phyloP scores from a whole-genome alignment of 1,140 invertebrate species.

The Holcopasites calliopsidis region DNA sequence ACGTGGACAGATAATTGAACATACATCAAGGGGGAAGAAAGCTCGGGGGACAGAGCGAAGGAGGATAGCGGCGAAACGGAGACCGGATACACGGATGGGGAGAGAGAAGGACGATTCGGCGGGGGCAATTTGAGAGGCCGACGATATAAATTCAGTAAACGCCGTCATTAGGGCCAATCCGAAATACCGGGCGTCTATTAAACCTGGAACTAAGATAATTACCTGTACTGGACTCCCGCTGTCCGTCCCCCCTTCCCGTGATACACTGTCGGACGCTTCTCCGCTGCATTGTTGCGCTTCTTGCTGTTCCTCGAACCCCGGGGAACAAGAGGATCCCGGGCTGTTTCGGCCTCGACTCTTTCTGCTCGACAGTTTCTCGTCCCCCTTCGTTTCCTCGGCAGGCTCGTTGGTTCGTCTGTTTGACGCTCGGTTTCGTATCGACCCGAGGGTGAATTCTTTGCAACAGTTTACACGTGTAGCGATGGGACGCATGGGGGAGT shows the following conservation, averaged over 20 bases:
- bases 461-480: conserved; percentile 16
- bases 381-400: neutral
- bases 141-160: conserved; percentile 78
- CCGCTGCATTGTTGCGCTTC: conserved; percentile 69
- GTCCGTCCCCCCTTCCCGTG: conserved; percentile 8
- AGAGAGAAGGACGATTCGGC: conserved; percentile 60
- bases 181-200: conserved; percentile 78
- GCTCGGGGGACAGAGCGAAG: conserved; percentile 42
- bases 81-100: neutral
- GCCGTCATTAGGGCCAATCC: conserved; percentile 77
- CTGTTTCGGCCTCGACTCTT: neutral
- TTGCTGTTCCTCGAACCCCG: conserved; percentile 29
- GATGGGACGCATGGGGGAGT: neutral
- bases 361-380: too few species aligned
- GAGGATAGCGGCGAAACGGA: conserved; percentile 33
- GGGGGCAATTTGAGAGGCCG: conserved; percentile 66
- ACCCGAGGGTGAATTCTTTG: neutral
- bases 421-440: neutral
- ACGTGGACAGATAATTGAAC: conserved; percentile 69
- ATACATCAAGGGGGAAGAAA: conserved; percentile 65
- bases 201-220: conserved; percentile 77
- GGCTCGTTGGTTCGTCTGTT: conserved; percentile 9
- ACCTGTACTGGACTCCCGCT: conserved; percentile 58
- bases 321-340: neutral
- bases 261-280: conserved; percentile 27